Conservation (phyloP, 2,797 vertebrate species). For the Urosaurus nigricauda region DNA sequence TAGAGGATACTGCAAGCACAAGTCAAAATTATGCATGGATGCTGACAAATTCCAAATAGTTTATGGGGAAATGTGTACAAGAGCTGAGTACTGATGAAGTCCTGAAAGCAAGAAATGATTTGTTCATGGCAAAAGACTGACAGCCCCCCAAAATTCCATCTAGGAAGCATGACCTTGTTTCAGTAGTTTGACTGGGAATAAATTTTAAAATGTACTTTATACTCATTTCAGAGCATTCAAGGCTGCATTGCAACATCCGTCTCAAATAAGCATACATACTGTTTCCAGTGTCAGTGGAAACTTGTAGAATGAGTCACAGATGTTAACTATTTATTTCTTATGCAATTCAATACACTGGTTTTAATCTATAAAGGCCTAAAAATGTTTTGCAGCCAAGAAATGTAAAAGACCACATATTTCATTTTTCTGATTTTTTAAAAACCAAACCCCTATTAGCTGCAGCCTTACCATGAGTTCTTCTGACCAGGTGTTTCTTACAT, state of each 20-base stretch:
- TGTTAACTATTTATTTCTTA: neutral
- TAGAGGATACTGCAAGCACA: neutral
- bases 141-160: neutral
- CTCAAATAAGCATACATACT: neutral
- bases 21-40: neutral
- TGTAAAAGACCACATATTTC: neutral
- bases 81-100: neutral
- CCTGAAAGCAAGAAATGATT: constrained; percentile 6
- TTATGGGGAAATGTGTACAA: constrained; percentile 6
- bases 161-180: constrained; percentile 14
- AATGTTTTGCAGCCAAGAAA: neutral
- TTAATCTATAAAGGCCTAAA: neutral
- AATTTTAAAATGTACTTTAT: neutral
- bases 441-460: neutral
- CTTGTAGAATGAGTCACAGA: neutral
- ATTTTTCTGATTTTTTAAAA: neutral
- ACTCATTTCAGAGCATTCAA: neutral
- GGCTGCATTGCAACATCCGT: neutral
- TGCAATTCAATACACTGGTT: neutral
- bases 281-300: constrained; percentile 12
- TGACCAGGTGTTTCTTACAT: neutral
- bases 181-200: constrained; percentile 30
- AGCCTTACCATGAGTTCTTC: neutral
- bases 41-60: constrained; percentile 9
- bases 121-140: neutral